phyloP scores from a whole-genome alignment of 2,113 vertebrate genomes.

The Bubo bubo region DNA sequence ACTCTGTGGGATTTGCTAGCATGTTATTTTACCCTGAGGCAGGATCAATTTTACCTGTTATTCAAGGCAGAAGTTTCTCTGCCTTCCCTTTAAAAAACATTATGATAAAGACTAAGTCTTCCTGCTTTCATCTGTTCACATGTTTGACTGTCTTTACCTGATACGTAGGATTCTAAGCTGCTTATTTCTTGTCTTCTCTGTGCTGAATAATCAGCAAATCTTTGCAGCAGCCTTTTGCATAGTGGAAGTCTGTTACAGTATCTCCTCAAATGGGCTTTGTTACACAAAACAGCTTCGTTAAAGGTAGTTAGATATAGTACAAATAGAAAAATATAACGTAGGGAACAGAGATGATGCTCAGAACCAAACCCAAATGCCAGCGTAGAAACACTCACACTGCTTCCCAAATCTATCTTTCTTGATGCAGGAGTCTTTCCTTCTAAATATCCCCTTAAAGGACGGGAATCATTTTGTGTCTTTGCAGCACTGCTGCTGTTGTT shows the following conservation, averaged over 20 bases:
- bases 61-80: background rate
- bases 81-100: background rate
- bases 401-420: background rate
- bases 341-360: background rate
- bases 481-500: background rate
- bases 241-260: background rate
- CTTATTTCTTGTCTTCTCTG: background rate
- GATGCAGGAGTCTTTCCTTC: background rate
- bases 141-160: background rate
- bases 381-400: background rate
- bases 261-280: background rate
- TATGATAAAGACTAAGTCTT: background rate
- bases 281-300: background rate
- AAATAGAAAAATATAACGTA: background rate
- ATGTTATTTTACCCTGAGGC: background rate
- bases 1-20: background rate
- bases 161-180: background rate
- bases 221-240: background rate
- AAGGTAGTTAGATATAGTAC: background rate
- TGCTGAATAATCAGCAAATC: background rate
- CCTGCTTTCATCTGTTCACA: background rate
- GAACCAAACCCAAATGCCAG: background rate
- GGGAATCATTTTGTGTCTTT: background rate
- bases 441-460: background rate
- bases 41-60: slow-evolving; percentile 3